Conservation (phyloP, 2,113 vertebrate genomes). For the Tautogolabrus adspersus region DNA sequence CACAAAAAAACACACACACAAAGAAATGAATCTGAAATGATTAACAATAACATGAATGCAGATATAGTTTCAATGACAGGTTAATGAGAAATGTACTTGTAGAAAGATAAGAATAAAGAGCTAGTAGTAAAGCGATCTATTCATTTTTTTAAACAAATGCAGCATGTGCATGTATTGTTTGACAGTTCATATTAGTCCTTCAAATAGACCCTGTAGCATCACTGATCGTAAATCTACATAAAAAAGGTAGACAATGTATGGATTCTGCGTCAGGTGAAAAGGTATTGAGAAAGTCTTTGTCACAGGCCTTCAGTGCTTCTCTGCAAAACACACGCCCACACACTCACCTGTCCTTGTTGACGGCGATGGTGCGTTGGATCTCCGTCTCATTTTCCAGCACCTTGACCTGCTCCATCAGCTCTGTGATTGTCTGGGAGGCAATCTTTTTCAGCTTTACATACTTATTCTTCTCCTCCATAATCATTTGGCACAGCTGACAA, state of each 20-base stretch:
- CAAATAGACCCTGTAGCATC: too few relatives aligned
- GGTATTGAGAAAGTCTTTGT: too few relatives aligned
- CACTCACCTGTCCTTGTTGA: constrained; percentile 88
- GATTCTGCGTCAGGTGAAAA: too few relatives aligned
- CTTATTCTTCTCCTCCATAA: constrained; percentile 89
- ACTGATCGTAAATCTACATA: too few relatives aligned
- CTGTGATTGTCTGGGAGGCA: constrained; percentile 84
- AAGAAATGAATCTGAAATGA: not conserved
- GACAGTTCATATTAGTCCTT: too few relatives aligned
- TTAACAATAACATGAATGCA: not conserved
- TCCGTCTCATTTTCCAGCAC: constrained; percentile 87
- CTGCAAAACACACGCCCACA: not conserved
- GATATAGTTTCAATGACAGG: too few relatives aligned
- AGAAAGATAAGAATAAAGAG: too few relatives aligned
- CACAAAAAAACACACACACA: not conserved
- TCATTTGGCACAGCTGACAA: constrained; percentile 80
- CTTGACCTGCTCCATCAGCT: constrained; percentile 84
- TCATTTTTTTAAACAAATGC: too few relatives aligned
- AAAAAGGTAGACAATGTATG: too few relatives aligned
- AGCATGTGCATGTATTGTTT: too few relatives aligned
- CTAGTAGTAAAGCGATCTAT: too few relatives aligned
- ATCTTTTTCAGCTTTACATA: constrained; percentile 85
- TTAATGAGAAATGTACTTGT: too few relatives aligned
- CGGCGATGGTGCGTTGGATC: constrained; percentile 83
- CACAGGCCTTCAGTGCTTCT: not conserved